Evolutionary conservation across 2,113 vertebrate genomes (phyloP), one percentile per base, ranked within the genome.

Genomic region (Plectropomus leopardus): DNA sequence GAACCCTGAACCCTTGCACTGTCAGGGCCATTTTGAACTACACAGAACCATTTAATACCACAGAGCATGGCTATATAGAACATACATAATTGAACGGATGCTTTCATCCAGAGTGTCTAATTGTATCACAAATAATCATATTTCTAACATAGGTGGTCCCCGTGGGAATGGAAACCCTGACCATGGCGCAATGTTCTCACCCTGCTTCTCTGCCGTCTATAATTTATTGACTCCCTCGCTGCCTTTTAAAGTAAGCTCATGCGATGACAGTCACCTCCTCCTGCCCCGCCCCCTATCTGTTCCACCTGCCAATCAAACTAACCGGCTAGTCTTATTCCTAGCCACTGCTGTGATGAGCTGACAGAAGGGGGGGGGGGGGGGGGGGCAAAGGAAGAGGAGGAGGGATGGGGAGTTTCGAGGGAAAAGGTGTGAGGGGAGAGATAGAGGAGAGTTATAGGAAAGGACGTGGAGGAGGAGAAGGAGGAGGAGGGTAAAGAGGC

Each of bases 271-370:
- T 55, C 76, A n/a, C 63, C 87, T 66, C 88, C 86, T 67, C 76
- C 55, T 59, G 24, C 8, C 71, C 83, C 47, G 7, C 44, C 86
- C 79, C 30, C 66, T 55, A 44, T 82, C 72, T 42, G 50, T 69
- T 82, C 75, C 30, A 78, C 26, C 81, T 85, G 92, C 73, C 92
- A 86, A 66, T 93, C 90, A 92, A 90, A 84, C 28, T 58, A 73
- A 86, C 60, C 23, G 72, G 45, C 68, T 68, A 23, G 51, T 69
- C 72, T 63, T 65, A 70, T 58, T 85, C 60, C 75, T 9, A 24
- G 65, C 66, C 59, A 23, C 76, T 82, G 30, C 70, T 68, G 58
- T 79, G 90, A 86, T 51, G 83, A 66, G 78, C 66, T 85, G 90
- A 86, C 76, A 68, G 58, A 3, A 23, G 65, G 17, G 10, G 11